Percentiles rank a stretch among this genome's conserved stretches.
Conservation (phyloP, 2,797 vertebrate species). For the Platyrinchus mystaceus region DNA sequence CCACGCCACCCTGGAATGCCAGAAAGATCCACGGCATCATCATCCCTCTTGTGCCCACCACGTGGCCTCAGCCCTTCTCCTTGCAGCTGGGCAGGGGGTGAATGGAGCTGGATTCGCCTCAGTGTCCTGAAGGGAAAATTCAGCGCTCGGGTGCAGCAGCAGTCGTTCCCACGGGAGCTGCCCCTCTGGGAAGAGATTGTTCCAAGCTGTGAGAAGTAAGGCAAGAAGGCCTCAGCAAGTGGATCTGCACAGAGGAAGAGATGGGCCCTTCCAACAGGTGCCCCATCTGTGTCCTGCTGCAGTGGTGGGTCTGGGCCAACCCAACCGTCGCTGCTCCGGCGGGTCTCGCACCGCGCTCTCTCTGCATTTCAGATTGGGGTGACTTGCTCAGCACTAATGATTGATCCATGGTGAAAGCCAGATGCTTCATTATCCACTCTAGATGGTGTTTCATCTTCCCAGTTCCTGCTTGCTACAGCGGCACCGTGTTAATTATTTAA, state of each 20-base stretch:
- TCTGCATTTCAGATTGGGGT: neutral
- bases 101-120: neutral
- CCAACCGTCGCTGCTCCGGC: neutral
- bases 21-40: neutral
- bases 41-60: neutral
- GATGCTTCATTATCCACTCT: constrained; percentile 42
- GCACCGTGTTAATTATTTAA: neutral
- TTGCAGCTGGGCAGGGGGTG: neutral
- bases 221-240: neutral
- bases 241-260: neutral
- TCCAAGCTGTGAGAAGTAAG: neutral
- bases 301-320: neutral
- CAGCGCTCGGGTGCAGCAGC: accelerated
- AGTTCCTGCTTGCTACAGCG: neutral
- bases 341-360: accelerated
- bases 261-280: too few relatives aligned
- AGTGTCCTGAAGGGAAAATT: neutral
- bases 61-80: neutral
- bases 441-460: neutral
- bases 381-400: neutral
- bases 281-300: neutral
- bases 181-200: neutral
- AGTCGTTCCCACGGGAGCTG: accelerated
- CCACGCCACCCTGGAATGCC: neutral
- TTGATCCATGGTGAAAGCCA: neutral